phyloP scores from a whole-genome alignment of 2,888 invertebrate species.

The Calephelis perditalis region DNA sequence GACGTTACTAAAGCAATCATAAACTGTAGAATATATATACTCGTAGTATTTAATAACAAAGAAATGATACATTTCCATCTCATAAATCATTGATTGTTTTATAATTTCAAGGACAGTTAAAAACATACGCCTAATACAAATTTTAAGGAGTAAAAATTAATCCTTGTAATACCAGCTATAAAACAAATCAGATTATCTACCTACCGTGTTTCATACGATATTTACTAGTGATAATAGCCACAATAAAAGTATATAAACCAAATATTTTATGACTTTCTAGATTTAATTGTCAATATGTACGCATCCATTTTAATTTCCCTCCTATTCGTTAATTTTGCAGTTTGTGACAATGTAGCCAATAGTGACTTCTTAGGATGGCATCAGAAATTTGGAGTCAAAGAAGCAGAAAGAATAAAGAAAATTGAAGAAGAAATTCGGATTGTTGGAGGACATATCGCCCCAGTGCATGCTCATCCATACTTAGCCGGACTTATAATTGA shows the following conservation, averaged over 20 bases:
- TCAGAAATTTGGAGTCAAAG: constrained; percentile 45
- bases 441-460: constrained; percentile 53
- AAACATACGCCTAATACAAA: background rate
- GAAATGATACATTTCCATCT: too few relatives aligned
- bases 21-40: too few relatives aligned
- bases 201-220: background rate
- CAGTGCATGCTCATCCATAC: constrained; percentile 49
- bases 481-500: constrained; percentile 55
- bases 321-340: constrained; percentile 30
- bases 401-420: constrained; percentile 44
- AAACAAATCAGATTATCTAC: background rate
- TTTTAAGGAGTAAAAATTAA: background rate
- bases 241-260: constrained; percentile 8
- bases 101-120: too few relatives aligned
- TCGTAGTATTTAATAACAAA: too few relatives aligned
- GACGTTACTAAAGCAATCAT: too few relatives aligned
- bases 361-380: constrained; percentile 45
- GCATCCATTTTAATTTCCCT: constrained; percentile 32
- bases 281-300: constrained; percentile 12
- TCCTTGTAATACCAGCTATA: constrained; percentile 3
- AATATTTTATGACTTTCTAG: background rate
- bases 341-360: constrained; percentile 24
- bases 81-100: too few relatives aligned
- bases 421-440: constrained; percentile 43
- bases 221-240: constrained; percentile 2